Evolutionary conservation across 2,113 vertebrate genomes (phyloP).

Genomic region (Sminthopsis crassicaudata): DNA sequence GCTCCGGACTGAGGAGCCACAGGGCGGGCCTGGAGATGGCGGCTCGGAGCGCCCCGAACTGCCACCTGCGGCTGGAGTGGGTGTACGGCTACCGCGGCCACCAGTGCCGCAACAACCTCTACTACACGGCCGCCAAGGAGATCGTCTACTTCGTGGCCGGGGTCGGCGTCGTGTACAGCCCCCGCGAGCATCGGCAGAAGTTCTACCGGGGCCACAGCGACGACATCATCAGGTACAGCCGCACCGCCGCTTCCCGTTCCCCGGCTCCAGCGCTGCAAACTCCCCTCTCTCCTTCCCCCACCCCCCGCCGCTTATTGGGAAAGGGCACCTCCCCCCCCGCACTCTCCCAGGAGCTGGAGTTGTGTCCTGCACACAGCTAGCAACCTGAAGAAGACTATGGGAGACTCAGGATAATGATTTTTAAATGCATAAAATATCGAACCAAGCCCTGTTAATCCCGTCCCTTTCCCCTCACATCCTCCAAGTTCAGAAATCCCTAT

Average conservation of each 20-base stretch:
- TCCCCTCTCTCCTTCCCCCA: neutral
- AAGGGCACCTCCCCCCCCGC: neutral
- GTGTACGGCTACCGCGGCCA: constrained; percentile 99
- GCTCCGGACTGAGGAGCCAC: constrained; percentile 55
- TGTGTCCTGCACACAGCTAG: neutral
- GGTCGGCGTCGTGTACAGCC: constrained; percentile 98
- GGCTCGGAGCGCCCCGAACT: constrained; percentile 96
- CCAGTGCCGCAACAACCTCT: constrained; percentile 99
- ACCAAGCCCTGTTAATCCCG: neutral
- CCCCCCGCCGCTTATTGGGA: too few relatives aligned
- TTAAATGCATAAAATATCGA: neutral
- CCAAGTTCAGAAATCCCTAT: neutral
- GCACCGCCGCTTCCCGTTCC: neutral
- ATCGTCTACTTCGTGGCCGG: constrained; percentile 99
- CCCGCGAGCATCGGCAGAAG: constrained; percentile 98
- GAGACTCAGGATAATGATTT: neutral
- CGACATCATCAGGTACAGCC: constrained; percentile 98
- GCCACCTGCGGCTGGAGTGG: constrained; percentile 98
- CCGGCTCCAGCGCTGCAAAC: too few relatives aligned
- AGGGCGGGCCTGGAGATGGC: constrained; percentile 89
- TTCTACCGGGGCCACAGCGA: constrained; percentile 99
- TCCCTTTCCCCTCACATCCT: too few relatives aligned
- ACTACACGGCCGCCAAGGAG: constrained; percentile 98
- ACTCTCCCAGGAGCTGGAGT: neutral
- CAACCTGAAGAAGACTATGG: neutral